Evolutionary conservation across 1,140 invertebrate genomes (phyloP), one percentile per base, ranked within the genome.

Genomic region (Drosophila ercepeae): DNA sequence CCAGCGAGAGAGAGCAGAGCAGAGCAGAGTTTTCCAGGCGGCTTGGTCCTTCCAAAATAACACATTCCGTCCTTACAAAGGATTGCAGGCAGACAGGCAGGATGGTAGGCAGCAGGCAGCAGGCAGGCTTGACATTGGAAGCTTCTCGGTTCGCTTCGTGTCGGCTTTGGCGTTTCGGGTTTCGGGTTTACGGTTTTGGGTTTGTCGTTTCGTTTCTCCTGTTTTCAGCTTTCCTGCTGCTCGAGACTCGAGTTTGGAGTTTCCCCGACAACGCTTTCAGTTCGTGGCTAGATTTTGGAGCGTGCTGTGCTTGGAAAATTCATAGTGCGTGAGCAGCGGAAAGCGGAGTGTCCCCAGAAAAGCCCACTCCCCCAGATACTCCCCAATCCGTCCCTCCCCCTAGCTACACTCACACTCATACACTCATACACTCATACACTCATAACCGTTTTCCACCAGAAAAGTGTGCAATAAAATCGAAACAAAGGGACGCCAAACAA

Each of bases 221-320:
- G 42, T 64, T 63, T 77, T 53, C 68, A 69, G 65, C 65, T 82
- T 82, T 67, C 58, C 68, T 65, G 61, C 60, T 75, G 71, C 51
- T 46, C 27, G 68, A 32, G 29, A 32, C 54, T 77, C 53, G 60
- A 34, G 46, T 52, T 53, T 67, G 64, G 48, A 68, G 73, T 71
- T 64, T 60, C 55, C 29, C 60, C 60, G 41, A 64, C 41, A 57
- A 57, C 61, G 36, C 36, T 64, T 57, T 86, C 77, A 86, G 82
- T 86, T 88, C 82, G 82, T 86, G 82, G 82, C 82, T 78, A 86
- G 84, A 82, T 82, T 88, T 86, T 88, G 82, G 73, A 88, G 82
- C 82, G 82, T 86, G 77, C 72, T 86, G 82, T 86, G 82, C 77
- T 86, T 78, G 82, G 81, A 76, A 77, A 59, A 45, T 32, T 32